A percentile compares a stretch with the other conserved stretches of the same genome.
phyloP scores from a whole-genome alignment of 2,888 invertebrate genomes.

The Hylaea fasciaria region DNA sequence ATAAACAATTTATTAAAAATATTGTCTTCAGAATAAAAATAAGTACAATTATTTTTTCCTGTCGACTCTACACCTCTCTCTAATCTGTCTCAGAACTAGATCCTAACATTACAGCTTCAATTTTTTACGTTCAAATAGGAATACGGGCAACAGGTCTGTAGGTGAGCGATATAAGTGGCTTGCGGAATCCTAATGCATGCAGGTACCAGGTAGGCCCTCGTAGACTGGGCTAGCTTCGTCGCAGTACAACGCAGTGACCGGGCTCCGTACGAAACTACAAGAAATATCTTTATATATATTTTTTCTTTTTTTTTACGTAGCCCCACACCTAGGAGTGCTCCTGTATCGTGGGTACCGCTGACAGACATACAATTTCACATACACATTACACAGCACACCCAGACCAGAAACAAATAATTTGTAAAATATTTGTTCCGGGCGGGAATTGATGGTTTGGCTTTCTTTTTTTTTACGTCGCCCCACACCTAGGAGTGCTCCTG shows the following conservation, averaged over 20 bases:
- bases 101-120: constrained; percentile 78
- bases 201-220: constrained; percentile 72
- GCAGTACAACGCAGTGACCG: constrained; percentile 3
- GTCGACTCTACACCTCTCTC: constrained; percentile 57
- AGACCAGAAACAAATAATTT: too few relatives aligned
- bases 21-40: too few relatives aligned
- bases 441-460: too few relatives aligned
- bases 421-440: too few relatives aligned
- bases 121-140: constrained; percentile 79
- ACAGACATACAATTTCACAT: too few relatives aligned
- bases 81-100: constrained; percentile 61
- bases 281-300: background rate
- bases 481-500: too few relatives aligned
- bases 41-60: too few relatives aligned
- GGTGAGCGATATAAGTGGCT: constrained; percentile 76
- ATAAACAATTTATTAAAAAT: too few relatives aligned
- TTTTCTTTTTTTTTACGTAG: background rate
- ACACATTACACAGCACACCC: too few relatives aligned
- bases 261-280: background rate
- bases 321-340: too few relatives aligned
- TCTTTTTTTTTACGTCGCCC: too few relatives aligned
- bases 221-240: constrained; percentile 13
- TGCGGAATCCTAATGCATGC: constrained; percentile 79
- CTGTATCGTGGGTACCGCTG: too few relatives aligned
- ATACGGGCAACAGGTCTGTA: constrained; percentile 85